Conservation (phyloP, 2,113 vertebrate species). For the Elgaria multicarinata region DNA sequence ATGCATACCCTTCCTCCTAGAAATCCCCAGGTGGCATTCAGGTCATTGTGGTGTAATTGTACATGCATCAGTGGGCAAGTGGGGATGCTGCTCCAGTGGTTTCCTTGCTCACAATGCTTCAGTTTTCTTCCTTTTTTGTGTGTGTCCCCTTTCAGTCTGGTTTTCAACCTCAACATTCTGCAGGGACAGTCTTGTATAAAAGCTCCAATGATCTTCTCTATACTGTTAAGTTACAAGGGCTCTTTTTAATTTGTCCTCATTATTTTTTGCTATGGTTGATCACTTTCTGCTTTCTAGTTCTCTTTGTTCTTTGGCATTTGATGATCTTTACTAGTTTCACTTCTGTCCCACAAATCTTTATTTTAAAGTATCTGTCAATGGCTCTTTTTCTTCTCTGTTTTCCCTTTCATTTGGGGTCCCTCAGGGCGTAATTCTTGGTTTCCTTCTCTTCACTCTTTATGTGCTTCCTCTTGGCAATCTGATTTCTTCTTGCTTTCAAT, state of each 20-base stretch:
- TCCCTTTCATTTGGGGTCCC: neutral
- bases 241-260: neutral
- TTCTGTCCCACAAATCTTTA: neutral
- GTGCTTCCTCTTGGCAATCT: neutral
- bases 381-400: neutral
- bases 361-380: neutral
- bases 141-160: no score
- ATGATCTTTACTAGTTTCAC: neutral
- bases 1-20: rapidly evolving
- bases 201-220: neutral
- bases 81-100: neutral
- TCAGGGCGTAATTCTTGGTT: neutral
- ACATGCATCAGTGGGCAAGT: neutral
- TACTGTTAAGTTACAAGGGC: neutral
- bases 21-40: neutral
- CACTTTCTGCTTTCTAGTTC: neutral
- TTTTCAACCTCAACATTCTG: neutral
- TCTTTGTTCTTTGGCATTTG: neutral
- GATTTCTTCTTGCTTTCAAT: neutral
- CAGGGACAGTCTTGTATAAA: neutral
- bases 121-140: neutral
- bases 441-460: neutral
- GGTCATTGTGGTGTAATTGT: constrained; percentile 31
- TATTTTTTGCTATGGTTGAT: neutral
- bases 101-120: neutral